Conservation (phyloP, 2,797 vertebrate genomes). For the Monodelphis domestica region DNA sequence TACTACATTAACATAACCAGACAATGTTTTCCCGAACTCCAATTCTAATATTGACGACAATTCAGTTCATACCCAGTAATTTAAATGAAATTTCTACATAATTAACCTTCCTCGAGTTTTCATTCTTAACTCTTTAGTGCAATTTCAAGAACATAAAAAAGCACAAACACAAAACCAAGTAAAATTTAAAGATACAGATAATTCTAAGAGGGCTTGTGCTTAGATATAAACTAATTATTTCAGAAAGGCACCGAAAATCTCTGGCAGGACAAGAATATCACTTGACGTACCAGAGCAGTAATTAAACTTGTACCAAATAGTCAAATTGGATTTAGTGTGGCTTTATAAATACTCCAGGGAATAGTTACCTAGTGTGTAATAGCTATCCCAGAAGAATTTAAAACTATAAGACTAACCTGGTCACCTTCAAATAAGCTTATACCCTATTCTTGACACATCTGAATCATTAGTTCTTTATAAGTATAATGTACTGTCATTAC, state of each 20-base stretch:
- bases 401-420: neutral
- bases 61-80: constrained; percentile 37
- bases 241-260: constrained; percentile 19
- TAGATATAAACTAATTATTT: constrained; percentile 15
- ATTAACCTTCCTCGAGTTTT: neutral
- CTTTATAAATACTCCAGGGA: neutral
- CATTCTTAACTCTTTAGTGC: neutral
- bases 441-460: neutral
- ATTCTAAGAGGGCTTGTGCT: neutral
- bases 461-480: neutral
- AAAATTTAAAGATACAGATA: constrained; percentile 22
- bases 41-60: constrained; percentile 1
- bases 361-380: constrained; percentile 32
- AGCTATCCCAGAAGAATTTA: neutral
- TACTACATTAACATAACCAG: neutral
- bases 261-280: constrained; percentile 30
- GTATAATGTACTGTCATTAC: neutral
- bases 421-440: neutral
- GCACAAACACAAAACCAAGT: neutral
- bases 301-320: constrained; percentile 17
- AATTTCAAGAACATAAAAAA: constrained; percentile 27
- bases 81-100: constrained; percentile 36
- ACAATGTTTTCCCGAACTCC: constrained; percentile 35
- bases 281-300: neutral
- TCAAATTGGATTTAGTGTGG: constrained; percentile 17